Percentiles rank a stretch among this genome's conserved stretches.
These are phyloP conservation scores for Clunio marinus DNA, from an alignment of 2,888 invertebrate genomes.

Conservation along the genomic window DNA sequence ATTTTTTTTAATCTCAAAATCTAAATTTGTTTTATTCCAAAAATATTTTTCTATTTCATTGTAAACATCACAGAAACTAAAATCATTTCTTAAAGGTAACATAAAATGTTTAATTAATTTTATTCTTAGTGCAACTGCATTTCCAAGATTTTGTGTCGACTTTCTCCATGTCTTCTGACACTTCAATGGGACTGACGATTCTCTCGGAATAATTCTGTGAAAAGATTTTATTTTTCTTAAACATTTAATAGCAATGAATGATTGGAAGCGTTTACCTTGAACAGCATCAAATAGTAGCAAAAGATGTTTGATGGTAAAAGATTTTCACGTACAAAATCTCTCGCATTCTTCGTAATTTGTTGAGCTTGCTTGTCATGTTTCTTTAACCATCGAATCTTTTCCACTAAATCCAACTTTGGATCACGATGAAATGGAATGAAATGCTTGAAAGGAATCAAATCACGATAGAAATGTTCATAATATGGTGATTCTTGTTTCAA, in stretches of 20 bases:
- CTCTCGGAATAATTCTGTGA: slow-evolving; percentile 46
- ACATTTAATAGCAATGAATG: slow-evolving; percentile 39
- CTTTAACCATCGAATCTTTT: slow-evolving; percentile 73
- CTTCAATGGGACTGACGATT: slow-evolving; percentile 55
- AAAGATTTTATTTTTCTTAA: slow-evolving; percentile 31
- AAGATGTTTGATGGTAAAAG: slow-evolving; percentile 78
- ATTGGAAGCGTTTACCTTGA: slow-evolving; percentile 62
- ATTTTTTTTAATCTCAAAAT: too few species aligned
- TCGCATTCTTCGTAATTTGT: slow-evolving; percentile 63
- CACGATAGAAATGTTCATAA: slow-evolving; percentile 88
- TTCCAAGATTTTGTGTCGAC: slow-evolving; percentile 51
- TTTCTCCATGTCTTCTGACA: slow-evolving; percentile 62
- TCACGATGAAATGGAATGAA: slow-evolving; percentile 78
- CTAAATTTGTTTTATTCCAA: too few species aligned
- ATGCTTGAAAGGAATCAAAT: slow-evolving; percentile 71
- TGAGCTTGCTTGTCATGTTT: slow-evolving; percentile 64
- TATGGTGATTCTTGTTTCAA: slow-evolving; percentile 92
- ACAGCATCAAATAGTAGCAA: slow-evolving; percentile 77
- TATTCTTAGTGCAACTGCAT: slow-evolving; percentile 45
- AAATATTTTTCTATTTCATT: too few species aligned
- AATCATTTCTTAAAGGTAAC: too few species aligned
- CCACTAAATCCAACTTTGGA: slow-evolving; percentile 68
- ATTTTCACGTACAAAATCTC: slow-evolving; percentile 68
- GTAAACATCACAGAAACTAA: too few species aligned
- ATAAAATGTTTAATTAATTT: background rate